phyloP scores from a whole-genome alignment of 2,113 vertebrate species.

The Poicephalus gulielmi region DNA sequence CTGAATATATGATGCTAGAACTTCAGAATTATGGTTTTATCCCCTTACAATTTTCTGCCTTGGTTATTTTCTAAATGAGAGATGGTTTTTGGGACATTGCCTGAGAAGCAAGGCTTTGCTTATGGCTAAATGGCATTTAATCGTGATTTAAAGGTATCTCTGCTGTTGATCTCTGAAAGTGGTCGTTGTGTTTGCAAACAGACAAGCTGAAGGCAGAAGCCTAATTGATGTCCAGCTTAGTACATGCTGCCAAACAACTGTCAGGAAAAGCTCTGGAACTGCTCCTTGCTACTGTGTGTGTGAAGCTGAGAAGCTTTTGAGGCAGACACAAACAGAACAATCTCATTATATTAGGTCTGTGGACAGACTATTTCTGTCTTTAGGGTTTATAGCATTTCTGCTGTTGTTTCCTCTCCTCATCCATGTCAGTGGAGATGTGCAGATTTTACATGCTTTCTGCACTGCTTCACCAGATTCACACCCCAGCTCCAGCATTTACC shows the following conservation, averaged over 20 bases:
- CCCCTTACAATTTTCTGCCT: background rate
- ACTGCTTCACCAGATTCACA: background rate
- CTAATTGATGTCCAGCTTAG: conserved; percentile 56
- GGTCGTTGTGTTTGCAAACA: conserved; percentile 38
- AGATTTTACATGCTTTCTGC: background rate
- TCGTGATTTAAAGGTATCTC: background rate
- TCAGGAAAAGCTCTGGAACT: conserved; percentile 61
- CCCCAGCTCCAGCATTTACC: background rate
- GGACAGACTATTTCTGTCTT: background rate
- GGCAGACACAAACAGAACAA: conserved; percentile 16
- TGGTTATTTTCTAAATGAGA: background rate
- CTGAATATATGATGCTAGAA: background rate
- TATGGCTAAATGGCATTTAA: background rate
- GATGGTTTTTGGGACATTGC: background rate
- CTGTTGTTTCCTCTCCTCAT: background rate
- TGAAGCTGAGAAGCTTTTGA: conserved; percentile 41
- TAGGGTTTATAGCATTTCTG: conserved; percentile 7
- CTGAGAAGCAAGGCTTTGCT: background rate
- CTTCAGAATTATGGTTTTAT: background rate
- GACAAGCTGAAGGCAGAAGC: conserved; percentile 23
- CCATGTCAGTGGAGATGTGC: background rate
- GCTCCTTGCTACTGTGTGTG: conserved; percentile 59
- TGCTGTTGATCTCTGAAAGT: conserved; percentile 25
- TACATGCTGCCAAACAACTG: conserved; percentile 53
- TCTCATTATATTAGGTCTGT: background rate